Evolutionary conservation across 1,140 invertebrate genomes (phyloP), one percentile per base, ranked within the genome.

Genomic region (Aphelenchoides besseyi): DNA sequence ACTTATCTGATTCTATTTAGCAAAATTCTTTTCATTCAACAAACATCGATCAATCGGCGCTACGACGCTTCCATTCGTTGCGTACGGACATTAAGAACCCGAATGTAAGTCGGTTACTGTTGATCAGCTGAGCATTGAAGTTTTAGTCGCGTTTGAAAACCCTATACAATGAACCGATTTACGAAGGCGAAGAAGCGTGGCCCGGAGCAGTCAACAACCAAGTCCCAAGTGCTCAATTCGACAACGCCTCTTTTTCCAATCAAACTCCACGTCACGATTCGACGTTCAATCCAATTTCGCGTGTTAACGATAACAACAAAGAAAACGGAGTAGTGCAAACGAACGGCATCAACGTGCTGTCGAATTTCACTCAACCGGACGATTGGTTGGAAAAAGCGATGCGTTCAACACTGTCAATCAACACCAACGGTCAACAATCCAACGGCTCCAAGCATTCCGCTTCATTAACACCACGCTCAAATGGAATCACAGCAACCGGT

Each of bases 101-200:
- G 55, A 54, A 32, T 35, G 72, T 73, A 32, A 37, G 72, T 69
- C n/a, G n/a, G 26, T 35, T 35, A 35, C 53, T 71, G 26, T n/a
- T 35, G 2, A 23, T 71, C n/a, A n/a, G n/a, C 9, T 26, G 28
- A 30, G 2, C 57, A 30, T 28, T 61, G 8, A 12, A 2, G 9
- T 18, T 26, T 8, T 8, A n/a, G n/a, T n/a, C n/a, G n/a, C n/a
- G n/a, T n/a, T n/a, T 63, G 8, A 63, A 67, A 12, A 57, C 70
- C 26, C 66, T 82, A 9, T 62, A 76, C 69, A 84, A 79, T 57
- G 79, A 82, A 68, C 80, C 80, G 16, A 82, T 82, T 54, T 82
- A 81, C 54, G 80, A 82, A 69, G 80, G 80, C 28, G 80, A 81
- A n/a, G 80, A 84, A 12, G 76, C 76, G 26, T 26, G 28, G 28